Evolutionary conservation across 2,797 vertebrate genomes (phyloP), one percentile per base, ranked within the genome.

Genomic region (Pachyuromys duprasi): DNA sequence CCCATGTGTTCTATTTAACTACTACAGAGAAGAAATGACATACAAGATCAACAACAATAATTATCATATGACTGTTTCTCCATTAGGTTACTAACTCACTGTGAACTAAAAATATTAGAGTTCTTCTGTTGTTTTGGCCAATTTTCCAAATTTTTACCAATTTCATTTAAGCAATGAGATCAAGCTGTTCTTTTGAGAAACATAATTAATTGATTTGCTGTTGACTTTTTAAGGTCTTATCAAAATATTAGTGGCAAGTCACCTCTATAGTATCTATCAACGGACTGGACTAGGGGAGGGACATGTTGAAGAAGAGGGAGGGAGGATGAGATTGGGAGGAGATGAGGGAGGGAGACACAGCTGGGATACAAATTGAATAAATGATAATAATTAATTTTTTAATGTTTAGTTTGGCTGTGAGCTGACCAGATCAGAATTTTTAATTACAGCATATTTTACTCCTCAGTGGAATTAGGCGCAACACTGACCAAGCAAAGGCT

Each of bases 401-500:
- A 83, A 78, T 79, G 5, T 57, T 87, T 57, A 57, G 5, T 45
- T 2, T 39, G 53, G 24, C 24, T 76, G 1, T 69, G 33, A 8
- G 18, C 0, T 86, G 89, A 63, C 8, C 42, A 33, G 42, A 45
- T 12, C 78, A 49, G n/a, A 49, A 0, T 3, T 67, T 70, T 96
- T 60, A 62, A 39, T 88, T 57, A 62, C 33, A 97, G 74, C 91
- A 89, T 86, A 45, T 92, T 26, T 39, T 69, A 87, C 74, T 95
- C 28, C 80, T 13, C 20, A n/a, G 15, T 78, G 36, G 70, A 93
- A 39, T 39, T 97, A 89, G 91, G 86, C 78, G 89, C 4, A 94
- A 91, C 76, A 92, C 42, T 75, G 57, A 93, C 45, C 69, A 49
- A 96, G 14, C 26, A 92, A 92, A 79, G 93, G 86, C 67, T 91